These are phyloP conservation scores for Xiphophorus maculatus DNA, from an alignment of 2,113 vertebrate species.

Conservation along the genomic window DNA sequence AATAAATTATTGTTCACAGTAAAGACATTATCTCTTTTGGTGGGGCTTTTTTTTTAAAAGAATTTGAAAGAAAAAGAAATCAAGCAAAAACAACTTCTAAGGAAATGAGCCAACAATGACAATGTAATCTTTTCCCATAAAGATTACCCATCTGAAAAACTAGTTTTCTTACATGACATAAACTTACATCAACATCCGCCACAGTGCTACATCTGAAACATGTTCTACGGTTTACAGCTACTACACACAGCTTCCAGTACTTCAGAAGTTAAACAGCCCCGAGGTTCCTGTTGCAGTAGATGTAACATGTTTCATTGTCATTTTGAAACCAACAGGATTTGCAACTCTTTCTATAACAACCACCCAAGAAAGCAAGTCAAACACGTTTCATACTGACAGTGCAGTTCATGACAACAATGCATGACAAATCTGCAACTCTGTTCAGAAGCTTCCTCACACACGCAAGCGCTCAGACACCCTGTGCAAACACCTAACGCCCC, in stretches of 20 bases:
- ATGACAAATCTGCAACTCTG: background rate
- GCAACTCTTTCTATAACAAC: background rate
- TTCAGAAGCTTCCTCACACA: background rate
- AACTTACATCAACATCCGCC: constrained; percentile 7
- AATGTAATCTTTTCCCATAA: background rate
- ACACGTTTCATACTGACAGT: constrained; percentile 18
- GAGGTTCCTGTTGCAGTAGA: background rate
- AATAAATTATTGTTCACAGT: background rate
- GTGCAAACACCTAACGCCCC: constrained; percentile 9
- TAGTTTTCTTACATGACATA: constrained; percentile 37
- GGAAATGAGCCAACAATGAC: background rate
- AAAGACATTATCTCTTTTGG: background rate
- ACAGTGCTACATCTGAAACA: constrained; percentile 2
- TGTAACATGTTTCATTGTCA: background rate
- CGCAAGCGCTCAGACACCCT: background rate
- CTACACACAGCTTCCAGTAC: background rate
- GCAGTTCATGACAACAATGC: constrained; percentile 12
- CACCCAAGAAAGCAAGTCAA: background rate
- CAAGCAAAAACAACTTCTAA: background rate
- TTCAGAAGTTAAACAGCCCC: background rate
- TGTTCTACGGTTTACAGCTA: background rate
- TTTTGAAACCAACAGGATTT: constrained; percentile 1
- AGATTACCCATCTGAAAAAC: constrained; percentile 40
- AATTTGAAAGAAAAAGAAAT: background rate
- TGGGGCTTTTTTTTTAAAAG: background rate